Percentiles rank a stretch among this genome's conserved stretches.
phyloP scores from a whole-genome alignment of 1,140 invertebrate genomes.

The Grapholita molesta region DNA sequence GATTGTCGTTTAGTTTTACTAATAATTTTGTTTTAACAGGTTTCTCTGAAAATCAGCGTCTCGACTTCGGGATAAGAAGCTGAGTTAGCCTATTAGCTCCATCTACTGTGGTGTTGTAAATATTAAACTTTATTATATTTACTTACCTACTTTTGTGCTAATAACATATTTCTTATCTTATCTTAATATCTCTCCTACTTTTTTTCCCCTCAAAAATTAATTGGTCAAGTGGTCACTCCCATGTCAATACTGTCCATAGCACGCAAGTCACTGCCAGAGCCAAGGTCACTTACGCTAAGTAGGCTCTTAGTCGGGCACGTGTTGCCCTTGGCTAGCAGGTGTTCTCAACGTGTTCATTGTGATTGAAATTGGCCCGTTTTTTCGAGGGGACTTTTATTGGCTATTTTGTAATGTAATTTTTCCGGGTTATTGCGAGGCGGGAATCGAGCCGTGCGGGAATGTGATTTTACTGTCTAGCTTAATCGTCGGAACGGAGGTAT shows the following conservation, averaged over 20 bases:
- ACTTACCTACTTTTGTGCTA: no score
- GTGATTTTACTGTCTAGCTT: background rate
- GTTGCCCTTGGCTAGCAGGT: conserved; percentile 54
- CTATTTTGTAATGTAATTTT: conserved; percentile 19
- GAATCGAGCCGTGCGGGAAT: background rate
- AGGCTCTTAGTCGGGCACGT: conserved; percentile 67
- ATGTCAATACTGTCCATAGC: background rate
- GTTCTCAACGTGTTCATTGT: conserved; percentile 47
- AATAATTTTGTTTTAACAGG: no score
- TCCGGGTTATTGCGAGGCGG: conserved; percentile 12
- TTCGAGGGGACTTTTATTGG: conserved; percentile 48
- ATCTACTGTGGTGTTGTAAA: no score
- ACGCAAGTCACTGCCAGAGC: background rate
- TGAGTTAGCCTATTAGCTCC: no score
- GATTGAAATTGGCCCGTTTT: conserved; percentile 63
- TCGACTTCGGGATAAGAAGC: no score
- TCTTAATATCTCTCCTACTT: background rate
- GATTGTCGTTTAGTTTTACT: no score
- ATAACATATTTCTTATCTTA: no score
- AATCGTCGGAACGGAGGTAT: background rate
- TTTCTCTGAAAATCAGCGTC: no score
- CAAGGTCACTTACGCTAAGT: conserved; percentile 73
- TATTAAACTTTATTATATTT: no score
- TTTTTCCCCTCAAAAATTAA: background rate
- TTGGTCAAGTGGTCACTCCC: background rate